Percentiles rank a stretch among this genome's conserved stretches.
Evolutionary conservation across 2,113 vertebrate genomes (phyloP).

Genomic region (Microcebus ravelobensis): DNA sequence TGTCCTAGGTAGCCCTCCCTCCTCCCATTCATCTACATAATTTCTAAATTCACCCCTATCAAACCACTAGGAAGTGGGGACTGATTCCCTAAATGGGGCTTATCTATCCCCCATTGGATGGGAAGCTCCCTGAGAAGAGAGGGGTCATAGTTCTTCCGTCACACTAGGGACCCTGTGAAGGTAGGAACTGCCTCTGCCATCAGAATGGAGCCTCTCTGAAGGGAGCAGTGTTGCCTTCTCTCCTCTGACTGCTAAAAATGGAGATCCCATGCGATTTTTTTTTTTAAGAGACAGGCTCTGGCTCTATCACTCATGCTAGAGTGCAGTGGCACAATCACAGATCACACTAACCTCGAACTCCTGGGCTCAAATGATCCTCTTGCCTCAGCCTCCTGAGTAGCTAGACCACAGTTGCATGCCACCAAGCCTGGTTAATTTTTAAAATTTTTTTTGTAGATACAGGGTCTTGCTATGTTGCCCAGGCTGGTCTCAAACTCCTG

Average conservation of each 20-base stretch:
- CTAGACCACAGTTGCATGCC: no score
- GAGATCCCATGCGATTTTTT: not conserved
- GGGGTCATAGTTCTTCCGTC: not conserved
- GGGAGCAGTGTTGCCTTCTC: not conserved
- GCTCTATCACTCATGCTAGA: no score
- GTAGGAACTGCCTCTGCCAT: not conserved
- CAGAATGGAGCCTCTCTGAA: not conserved
- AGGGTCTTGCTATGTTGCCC: no score
- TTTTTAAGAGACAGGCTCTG: no score
- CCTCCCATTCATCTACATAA: not conserved
- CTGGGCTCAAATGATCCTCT: no score
- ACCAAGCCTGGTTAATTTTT: no score
- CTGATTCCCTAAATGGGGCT: not conserved
- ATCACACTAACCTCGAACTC: no score
- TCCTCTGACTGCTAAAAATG: not conserved
- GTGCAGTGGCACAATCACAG: no score
- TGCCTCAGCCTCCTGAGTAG: no score
- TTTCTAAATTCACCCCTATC: slow-evolving; percentile 13
- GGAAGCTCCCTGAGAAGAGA: not conserved
- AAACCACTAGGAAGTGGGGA: not conserved
- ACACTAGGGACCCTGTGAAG: not conserved
- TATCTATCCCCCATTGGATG: not conserved
- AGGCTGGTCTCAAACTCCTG: no score
- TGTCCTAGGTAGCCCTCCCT: not conserved
- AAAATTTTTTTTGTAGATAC: no score